Evolutionary conservation across 2,113 vertebrate species (phyloP), one percentile per base, ranked within the genome.

Genomic region (Herpailurus yagouaroundi): DNA sequence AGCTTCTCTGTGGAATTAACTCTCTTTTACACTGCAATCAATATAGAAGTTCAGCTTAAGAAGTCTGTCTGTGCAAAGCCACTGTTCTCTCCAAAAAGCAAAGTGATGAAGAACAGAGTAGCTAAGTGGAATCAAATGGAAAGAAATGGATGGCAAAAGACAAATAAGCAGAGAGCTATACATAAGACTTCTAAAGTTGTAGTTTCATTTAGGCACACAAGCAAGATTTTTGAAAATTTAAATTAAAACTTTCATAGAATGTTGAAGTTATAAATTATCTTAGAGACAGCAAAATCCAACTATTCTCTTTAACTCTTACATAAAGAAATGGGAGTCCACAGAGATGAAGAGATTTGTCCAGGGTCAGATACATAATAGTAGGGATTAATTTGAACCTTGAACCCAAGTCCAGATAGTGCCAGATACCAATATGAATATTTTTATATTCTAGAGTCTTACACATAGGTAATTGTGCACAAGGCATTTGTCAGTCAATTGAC

Each of bases 231-330:
- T 38, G 29, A 69, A 90, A 73, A 16, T 57, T 93, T 77, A 63
- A 94, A 87, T 92, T 69, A 86, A 97, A 95, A 68, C 73, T 41
- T 33, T n/a, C 18, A 55, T 85, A 85, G 25, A n/a, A 88, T 64
- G 57, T 80, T 79, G 41, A 50, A 88, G 50, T 50, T 87, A 38
- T n/a, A 92, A 82, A 36, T 92, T 81, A 60, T n/a, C 29, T 83
- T 76, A 66, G 64, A 84, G n/a, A 80, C 36, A 29, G 36, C 14
- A 91, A 79, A 89, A 63, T 80, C 48, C 27, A n/a, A 86, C 31
- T 41, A 77, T 68, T 89, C 29, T 3, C n/a, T 92, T 63, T 33
- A 69, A 82, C n/a, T 92, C 50, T n/a, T 48, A 57, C 4, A 63
- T 89, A 23, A 87, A 86, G 64, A 93, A 93, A 95, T 2, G 25